A percentile compares a stretch with the other conserved stretches of the same genome.
Evolutionary conservation across 2,797 vertebrate genomes (phyloP).

Genomic region (Pseudomugil gertrudae): DNA sequence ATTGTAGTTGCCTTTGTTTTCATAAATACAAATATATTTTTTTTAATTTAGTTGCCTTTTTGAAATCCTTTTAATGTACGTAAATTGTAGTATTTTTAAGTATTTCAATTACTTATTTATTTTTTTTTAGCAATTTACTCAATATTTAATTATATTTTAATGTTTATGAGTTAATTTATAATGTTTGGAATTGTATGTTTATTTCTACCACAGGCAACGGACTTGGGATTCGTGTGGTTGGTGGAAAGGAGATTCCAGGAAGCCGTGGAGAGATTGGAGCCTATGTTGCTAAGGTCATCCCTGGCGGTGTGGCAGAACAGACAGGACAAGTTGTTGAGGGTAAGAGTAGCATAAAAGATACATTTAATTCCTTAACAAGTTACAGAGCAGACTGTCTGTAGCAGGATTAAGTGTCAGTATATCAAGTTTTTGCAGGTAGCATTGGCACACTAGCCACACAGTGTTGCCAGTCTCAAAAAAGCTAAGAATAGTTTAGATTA

Average conservation of each 20-base stretch:
- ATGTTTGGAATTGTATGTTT: constrained; percentile 31
- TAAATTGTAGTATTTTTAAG: too few relatives aligned
- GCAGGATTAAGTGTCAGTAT: background rate
- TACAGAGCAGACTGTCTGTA: background rate
- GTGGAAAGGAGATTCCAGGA: constrained; percentile 96
- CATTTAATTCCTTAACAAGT: background rate
- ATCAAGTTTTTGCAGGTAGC: background rate
- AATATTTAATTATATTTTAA: too few relatives aligned
- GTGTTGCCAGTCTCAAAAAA: too few relatives aligned
- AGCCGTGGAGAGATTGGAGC: constrained; percentile 92
- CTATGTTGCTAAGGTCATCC: constrained; percentile 93
- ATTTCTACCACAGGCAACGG: constrained; percentile 76
- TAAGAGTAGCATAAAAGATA: constrained; percentile 73
- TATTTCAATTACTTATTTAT: too few relatives aligned
- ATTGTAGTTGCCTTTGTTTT: too few relatives aligned
- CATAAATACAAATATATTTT: too few relatives aligned
- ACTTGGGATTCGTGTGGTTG: constrained; percentile 93
- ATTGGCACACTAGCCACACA: background rate
- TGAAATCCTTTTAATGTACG: too few relatives aligned
- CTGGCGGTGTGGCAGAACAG: constrained; percentile 92
- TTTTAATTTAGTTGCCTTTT: too few relatives aligned
- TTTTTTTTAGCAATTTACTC: too few relatives aligned
- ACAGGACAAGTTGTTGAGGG: constrained; percentile 91
- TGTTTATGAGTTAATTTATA: background rate
- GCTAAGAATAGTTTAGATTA: too few relatives aligned